phyloP scores from a whole-genome alignment of 1,140 invertebrate species.

The Caerostris darwini region DNA sequence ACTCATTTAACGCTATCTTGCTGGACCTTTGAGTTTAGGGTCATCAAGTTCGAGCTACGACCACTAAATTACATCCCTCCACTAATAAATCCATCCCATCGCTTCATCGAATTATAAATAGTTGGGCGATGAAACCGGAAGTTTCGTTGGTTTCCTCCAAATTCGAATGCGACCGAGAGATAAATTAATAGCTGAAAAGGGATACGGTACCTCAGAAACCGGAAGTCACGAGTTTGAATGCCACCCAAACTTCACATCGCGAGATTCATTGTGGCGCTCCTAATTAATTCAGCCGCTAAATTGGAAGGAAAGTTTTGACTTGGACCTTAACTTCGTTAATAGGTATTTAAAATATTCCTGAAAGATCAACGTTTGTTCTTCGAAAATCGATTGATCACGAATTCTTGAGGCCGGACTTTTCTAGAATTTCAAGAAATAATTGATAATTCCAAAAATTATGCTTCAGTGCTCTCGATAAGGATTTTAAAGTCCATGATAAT shows the following conservation, averaged over 20 bases:
- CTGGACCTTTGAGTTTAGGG: too few relatives aligned
- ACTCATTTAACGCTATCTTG: too few relatives aligned
- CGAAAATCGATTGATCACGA: neutral
- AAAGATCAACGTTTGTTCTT: neutral
- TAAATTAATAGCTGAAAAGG: neutral
- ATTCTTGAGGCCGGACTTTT: too few relatives aligned
- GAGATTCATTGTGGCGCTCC: neutral
- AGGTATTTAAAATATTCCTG: neutral
- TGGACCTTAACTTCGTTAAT: neutral
- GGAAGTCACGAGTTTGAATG: neutral
- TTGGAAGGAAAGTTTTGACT: neutral
- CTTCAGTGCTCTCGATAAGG: too few relatives aligned
- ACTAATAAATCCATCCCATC: neutral
- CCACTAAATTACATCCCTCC: too few relatives aligned
- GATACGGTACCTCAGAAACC: neutral
- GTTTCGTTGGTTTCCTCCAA: neutral
- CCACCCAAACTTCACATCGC: neutral
- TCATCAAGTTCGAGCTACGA: too few relatives aligned
- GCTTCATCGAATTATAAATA: neutral
- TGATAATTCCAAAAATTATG: too few relatives aligned
- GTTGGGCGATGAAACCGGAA: neutral
- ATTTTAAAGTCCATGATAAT: too few relatives aligned
- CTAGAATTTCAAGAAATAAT: too few relatives aligned
- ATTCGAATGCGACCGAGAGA: neutral
- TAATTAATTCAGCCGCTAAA: neutral